Base-by-base conservation (phyloP, 2,113 vertebrate species). In the Seriola quinqueradiata region DNA sequence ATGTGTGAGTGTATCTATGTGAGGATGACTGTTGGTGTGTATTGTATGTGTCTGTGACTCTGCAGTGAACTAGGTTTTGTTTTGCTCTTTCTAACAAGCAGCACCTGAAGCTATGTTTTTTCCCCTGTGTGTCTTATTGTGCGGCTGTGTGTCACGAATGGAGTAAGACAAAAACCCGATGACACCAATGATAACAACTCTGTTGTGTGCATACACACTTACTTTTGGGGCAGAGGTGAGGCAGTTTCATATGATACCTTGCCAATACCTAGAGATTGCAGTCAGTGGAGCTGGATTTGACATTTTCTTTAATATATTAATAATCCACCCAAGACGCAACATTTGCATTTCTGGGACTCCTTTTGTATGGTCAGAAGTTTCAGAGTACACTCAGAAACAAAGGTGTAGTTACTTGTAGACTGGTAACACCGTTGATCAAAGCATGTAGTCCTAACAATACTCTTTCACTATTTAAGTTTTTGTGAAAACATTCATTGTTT, bases 51-150 rank as follows among this genome's bases (percentile, higher is more conserved):
- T 42, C 14, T 36, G 8, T 75, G 38, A 57, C 72, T 70, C 16
- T 40, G 17, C 19, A 48, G 21, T 77, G 17, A 69, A 68, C n/a
- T 38, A 32, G 28, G 16, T 77, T 85, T 57, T 77, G 63, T 68
- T 74, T 66, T 58, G 10, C 54, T 82, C 10, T 58, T 55, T 23
- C 50, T 70, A 77, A 83, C 63, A 70, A 79, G 60, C 50, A 76
- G 52, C 70, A 79, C 70, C 48, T 50, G 46, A 65, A 88, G 75
- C 79, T 69, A 44, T 61, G 55, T 68, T 79, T 46, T 14, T 14
- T 19, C 48, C 40, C 54, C 9, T 8, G 40, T 71, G 46, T 48
- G 28, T 67, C 16, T 42, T 60, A 8, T 19, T 82, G 17, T 55
- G 59, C 55, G 21, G 19, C 34, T 57, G 25, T 46, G 50, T 44